A percentile compares a stretch with the other conserved stretches of the same genome.
These are phyloP conservation scores for Hiodon alosoides DNA, from an alignment of 2,113 vertebrate species.

Conservation along the genomic window DNA sequence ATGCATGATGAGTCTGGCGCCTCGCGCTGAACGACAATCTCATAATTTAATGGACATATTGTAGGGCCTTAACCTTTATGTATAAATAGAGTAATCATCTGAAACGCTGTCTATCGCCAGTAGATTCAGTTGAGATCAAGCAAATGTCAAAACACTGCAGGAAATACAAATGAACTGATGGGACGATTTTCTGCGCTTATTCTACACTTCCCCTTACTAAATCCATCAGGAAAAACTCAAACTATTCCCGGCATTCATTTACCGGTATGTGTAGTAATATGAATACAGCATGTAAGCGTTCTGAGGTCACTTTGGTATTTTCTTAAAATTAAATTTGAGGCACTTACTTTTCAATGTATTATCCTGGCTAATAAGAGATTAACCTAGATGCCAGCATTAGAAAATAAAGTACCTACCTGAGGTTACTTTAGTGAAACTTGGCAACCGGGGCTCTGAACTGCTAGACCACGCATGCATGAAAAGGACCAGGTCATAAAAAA, in stretches of 20 bases:
- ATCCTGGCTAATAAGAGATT: constrained; percentile 64
- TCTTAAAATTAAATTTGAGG: constrained; percentile 41
- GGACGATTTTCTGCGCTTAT: not conserved
- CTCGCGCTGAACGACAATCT: not conserved
- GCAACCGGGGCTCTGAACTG: constrained; percentile 30
- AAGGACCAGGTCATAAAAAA: constrained; percentile 21
- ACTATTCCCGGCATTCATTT: not conserved
- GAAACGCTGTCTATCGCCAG: not conserved
- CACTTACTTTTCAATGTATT: constrained; percentile 52
- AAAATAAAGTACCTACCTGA: constrained; percentile 42
- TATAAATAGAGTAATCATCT: constrained; percentile 8
- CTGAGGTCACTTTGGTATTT: constrained; percentile 34
- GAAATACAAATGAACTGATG: constrained; percentile 8
- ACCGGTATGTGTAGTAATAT: not conserved
- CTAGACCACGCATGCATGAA: constrained; percentile 30
- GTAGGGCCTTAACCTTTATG: constrained; percentile 1
- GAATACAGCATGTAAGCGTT: constrained; percentile 5
- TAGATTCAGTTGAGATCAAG: not conserved
- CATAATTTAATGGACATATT: not conserved
- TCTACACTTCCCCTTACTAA: not conserved
- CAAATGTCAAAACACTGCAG: constrained; percentile 5
- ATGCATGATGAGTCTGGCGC: not conserved
- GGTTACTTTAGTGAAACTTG: constrained; percentile 32
- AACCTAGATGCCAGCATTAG: constrained; percentile 52
- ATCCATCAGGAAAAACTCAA: not conserved